A percentile compares a stretch with the other conserved stretches of the same genome.
Conservation (phyloP, 2,113 vertebrate genomes). For the Hippocampus comes region DNA sequence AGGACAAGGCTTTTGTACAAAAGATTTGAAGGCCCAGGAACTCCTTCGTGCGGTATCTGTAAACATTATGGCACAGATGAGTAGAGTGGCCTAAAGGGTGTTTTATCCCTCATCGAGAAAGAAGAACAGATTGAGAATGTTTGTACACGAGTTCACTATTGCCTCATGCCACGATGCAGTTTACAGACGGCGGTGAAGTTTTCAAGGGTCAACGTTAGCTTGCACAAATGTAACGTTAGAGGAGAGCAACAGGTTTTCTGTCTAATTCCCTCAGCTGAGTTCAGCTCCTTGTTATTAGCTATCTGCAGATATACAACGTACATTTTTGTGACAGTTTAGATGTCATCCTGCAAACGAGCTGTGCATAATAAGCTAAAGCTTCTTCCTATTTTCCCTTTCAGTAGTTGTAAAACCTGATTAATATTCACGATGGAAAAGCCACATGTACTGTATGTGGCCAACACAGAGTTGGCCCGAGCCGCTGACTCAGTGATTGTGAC, state of each 20-base stretch:
- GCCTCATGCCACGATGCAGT: background rate
- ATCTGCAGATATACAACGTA: too few species aligned
- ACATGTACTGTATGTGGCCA: too few species aligned
- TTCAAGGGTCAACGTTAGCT: background rate
- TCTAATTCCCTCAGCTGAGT: too few species aligned
- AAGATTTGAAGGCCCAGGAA: slow-evolving; percentile 52
- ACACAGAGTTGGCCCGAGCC: too few species aligned
- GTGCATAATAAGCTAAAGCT: too few species aligned
- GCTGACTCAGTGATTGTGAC: too few species aligned
- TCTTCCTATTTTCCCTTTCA: too few species aligned
- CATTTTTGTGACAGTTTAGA: too few species aligned
- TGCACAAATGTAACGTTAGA: background rate
- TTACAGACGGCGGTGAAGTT: background rate
- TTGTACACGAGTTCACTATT: background rate
- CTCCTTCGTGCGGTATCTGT: slow-evolving; percentile 70
- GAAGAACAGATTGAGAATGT: slow-evolving; percentile 39
- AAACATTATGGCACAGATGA: slow-evolving; percentile 67
- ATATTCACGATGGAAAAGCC: too few species aligned
- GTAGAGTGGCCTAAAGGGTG: slow-evolving; percentile 61
- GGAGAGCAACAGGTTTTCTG: background rate
- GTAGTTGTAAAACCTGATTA: too few species aligned
- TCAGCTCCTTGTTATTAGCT: too few species aligned
- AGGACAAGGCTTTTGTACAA: slow-evolving; percentile 24
- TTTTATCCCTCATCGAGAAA: slow-evolving; percentile 43
- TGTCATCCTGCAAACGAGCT: too few species aligned